Conservation (phyloP, 2,888 invertebrate genomes). For the Hermaeophaga mercurialis region DNA sequence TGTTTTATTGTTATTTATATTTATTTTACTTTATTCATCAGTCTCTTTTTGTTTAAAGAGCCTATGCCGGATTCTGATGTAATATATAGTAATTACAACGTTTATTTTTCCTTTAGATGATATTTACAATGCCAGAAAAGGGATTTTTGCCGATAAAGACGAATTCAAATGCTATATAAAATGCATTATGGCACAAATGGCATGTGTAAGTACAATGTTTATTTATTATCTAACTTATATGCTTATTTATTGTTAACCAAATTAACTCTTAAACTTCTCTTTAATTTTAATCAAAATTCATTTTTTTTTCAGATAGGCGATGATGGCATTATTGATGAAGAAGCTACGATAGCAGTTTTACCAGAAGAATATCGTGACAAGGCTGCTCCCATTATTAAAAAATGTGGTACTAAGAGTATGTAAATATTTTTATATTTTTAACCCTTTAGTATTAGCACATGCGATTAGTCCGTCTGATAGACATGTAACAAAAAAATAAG, state of each 20-base stretch:
- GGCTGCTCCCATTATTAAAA: constrained; percentile 46
- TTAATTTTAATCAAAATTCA: no score
- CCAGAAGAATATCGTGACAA: constrained; percentile 50
- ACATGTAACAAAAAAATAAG: background rate
- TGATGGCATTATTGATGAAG: constrained; percentile 54
- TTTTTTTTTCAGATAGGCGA: constrained; percentile 51
- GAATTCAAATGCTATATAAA: constrained; percentile 52
- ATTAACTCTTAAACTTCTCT: no score
- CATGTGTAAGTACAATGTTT: constrained; percentile 50
- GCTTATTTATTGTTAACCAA: no score
- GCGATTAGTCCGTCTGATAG: constrained; percentile 6
- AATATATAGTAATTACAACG: no score
- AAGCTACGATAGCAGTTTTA: constrained; percentile 53
- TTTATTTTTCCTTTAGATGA: constrained; percentile 33
- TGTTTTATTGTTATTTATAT: no score
- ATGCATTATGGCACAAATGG: constrained; percentile 49
- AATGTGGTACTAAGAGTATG: constrained; percentile 53
- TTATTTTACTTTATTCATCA: no score
- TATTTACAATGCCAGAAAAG: constrained; percentile 46
- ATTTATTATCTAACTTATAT: no score
- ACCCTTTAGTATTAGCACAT: constrained; percentile 4
- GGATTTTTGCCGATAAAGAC: constrained; percentile 48
- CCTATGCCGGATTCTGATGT: no score
- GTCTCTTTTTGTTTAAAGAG: no score
- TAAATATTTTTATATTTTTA: no score